phyloP scores from a whole-genome alignment of 2,797 vertebrate genomes.

The Sparidentex hasta region DNA sequence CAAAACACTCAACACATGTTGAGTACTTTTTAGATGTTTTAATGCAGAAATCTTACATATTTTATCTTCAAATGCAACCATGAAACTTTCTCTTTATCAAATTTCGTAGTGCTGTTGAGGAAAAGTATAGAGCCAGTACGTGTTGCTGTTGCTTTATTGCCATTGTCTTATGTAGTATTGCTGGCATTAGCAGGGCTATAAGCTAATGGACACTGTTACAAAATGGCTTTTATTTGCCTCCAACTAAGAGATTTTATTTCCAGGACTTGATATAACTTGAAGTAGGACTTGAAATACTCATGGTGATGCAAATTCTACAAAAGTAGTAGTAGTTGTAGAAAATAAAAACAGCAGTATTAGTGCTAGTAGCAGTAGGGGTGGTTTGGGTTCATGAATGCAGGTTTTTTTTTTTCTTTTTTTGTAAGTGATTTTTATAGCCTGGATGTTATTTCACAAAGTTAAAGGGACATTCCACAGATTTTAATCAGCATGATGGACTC shows the following conservation, averaged over 20 bases:
- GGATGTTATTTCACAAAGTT: background rate
- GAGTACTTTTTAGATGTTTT: no score
- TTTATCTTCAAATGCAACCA: no score
- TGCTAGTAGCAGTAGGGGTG: background rate
- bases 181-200: constrained; percentile 11
- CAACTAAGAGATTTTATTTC: constrained; percentile 1
- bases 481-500: background rate
- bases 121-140: no score
- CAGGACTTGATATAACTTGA: background rate
- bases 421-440: background rate
- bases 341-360: background rate
- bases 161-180: constrained; percentile 13
- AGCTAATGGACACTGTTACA: constrained; percentile 41
- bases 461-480: background rate
- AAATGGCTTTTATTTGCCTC: constrained; percentile 55
- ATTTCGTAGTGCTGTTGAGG: no score
- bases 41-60: no score
- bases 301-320: background rate
- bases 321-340: background rate
- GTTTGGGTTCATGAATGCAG: background rate
- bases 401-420: background rate
- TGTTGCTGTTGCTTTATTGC: no score
- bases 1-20: no score
- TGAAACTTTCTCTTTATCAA: no score
- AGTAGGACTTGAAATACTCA: background rate